Conservation (phyloP, 2,888 invertebrate species). For the Ophion ventricosus region DNA sequence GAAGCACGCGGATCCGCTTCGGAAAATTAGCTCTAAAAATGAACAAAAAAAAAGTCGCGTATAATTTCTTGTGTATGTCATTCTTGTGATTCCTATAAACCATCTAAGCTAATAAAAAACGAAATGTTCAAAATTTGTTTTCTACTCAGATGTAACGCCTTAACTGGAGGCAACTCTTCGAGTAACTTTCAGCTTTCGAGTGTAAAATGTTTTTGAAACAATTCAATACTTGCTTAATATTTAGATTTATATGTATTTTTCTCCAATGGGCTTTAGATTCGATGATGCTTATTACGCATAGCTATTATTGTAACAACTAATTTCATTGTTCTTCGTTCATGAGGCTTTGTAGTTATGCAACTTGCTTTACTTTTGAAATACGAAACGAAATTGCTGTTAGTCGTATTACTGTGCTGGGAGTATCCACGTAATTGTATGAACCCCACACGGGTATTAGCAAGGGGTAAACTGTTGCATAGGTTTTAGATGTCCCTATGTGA, state of each 20-base stretch:
- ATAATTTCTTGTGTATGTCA: no score
- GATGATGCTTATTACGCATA: neutral
- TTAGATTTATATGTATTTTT: neutral
- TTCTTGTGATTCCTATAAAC: no score
- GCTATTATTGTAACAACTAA: neutral
- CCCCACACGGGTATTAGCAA: neutral
- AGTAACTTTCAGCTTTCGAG: no score
- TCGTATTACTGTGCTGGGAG: neutral
- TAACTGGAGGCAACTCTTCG: no score
- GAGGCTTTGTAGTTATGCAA: neutral
- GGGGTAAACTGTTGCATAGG: neutral
- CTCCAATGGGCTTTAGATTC: neutral
- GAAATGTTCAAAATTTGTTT: no score
- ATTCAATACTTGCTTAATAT: neutral
- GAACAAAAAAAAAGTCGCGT: no score
- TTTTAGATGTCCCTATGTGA: neutral
- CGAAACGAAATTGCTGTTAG: neutral
- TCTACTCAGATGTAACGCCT: no score
- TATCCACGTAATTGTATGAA: neutral
- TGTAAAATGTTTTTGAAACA: no score
- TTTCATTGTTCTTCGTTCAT: neutral
- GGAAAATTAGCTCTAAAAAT: no score
- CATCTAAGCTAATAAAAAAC: no score
- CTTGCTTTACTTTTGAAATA: neutral
- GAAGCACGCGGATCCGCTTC: no score